Evolutionary conservation across 2,113 vertebrate genomes (phyloP).

Genomic region (Taurulus bubalis): DNA sequence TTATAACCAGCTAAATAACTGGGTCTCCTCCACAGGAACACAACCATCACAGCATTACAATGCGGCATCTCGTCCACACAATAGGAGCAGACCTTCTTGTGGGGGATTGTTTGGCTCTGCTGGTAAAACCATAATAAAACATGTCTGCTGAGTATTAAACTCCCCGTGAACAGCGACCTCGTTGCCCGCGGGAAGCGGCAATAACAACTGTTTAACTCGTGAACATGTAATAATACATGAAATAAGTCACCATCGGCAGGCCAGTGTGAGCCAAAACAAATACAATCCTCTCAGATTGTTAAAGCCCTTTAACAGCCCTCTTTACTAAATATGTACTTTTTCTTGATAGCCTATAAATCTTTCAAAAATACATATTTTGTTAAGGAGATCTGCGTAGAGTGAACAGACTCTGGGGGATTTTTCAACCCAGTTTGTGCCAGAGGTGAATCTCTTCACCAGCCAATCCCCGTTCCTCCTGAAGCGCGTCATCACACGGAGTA

Average conservation of each 20-base stretch:
- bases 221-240: not conserved
- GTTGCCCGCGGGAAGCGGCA: not conserved
- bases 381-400: not conserved
- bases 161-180: too few species aligned
- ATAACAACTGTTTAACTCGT: not conserved
- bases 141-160: not conserved
- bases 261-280: not conserved
- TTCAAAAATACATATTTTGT: not conserved
- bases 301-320: not conserved
- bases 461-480: conserved; percentile 52
- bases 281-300: not conserved
- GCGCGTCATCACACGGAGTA: conserved; percentile 3
- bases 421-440: conserved; percentile 19
- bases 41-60: not conserved
- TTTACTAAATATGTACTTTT: not conserved
- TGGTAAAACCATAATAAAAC: not conserved
- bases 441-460: conserved; percentile 48
- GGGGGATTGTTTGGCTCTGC: not conserved
- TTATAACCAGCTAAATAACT: not conserved
- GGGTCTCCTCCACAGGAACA: not conserved
- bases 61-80: not conserved
- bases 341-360: not conserved
- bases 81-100: too few species aligned
- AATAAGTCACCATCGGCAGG: not conserved
- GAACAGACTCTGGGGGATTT: too few species aligned